These are phyloP conservation scores for Catostomus latipinnis DNA, from an alignment of 2,797 vertebrate species.

Conservation along the genomic window DNA sequence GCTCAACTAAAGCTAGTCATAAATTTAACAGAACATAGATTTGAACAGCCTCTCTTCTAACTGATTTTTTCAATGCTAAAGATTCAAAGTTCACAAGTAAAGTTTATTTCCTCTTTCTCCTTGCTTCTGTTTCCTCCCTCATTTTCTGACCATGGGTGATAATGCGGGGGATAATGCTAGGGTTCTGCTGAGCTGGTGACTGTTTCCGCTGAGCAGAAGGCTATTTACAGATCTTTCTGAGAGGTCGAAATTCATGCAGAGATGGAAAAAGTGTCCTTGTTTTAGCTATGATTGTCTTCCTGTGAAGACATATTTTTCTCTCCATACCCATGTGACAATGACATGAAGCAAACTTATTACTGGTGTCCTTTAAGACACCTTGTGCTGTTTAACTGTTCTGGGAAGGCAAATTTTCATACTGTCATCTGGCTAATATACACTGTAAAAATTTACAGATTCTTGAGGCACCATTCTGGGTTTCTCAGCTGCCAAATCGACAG, in stretches of 20 bases:
- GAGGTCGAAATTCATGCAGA: conserved; percentile 58
- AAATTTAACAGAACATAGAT: not conserved
- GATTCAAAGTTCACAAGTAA: not conserved
- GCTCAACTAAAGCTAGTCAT: not conserved
- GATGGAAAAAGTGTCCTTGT: conserved; percentile 59
- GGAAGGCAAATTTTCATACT: conserved; percentile 1
- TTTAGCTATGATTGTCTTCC: conserved; percentile 57
- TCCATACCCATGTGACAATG: not conserved
- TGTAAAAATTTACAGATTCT: not conserved
- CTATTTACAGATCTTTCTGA: conserved; percentile 63
- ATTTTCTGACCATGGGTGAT: conserved; percentile 42
- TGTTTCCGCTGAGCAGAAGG: conserved; percentile 54
- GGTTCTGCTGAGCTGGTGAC: conserved; percentile 52
- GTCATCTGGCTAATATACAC: conserved; percentile 10
- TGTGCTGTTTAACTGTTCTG: not conserved
- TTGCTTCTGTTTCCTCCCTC: not conserved
- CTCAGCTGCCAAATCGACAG: too few species aligned
- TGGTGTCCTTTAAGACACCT: conserved; percentile 36
- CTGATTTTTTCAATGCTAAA: conserved; percentile 29
- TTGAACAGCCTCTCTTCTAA: not conserved
- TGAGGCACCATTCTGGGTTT: too few species aligned
- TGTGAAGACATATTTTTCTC: conserved; percentile 28
- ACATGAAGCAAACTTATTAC: not conserved
- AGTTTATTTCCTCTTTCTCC: conserved; percentile 32
- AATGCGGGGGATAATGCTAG: conserved; percentile 55